Conservation (phyloP, 2,888 invertebrate species). For the Dromius quadrimaculatus region DNA sequence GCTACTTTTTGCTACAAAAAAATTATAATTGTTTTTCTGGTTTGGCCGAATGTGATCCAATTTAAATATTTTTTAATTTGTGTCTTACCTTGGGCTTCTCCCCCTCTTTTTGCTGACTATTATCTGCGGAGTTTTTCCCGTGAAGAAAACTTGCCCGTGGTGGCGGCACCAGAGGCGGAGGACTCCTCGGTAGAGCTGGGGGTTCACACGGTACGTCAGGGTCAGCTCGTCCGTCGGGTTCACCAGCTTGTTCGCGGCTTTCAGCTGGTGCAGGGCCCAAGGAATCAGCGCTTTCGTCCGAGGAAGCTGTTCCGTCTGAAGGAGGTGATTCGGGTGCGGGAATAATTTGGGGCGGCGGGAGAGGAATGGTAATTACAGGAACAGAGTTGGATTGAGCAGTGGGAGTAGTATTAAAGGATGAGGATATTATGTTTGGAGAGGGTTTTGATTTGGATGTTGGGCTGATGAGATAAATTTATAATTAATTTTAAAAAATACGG, state of each 20-base stretch:
- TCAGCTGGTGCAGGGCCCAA: constrained; percentile 66
- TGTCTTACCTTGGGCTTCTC: constrained; percentile 44
- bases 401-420: too few relatives aligned
- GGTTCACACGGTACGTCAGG: constrained; percentile 75
- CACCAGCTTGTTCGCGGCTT: constrained; percentile 84
- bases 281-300: constrained; percentile 51
- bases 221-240: constrained; percentile 89
- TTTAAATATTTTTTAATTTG: too few relatives aligned
- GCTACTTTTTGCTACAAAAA: too few relatives aligned
- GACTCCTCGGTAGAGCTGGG: constrained; percentile 78
- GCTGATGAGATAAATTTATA: too few relatives aligned
- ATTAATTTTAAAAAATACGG: too few relatives aligned
- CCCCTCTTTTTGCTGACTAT: neutral
- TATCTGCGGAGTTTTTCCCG: constrained; percentile 57
- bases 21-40: too few relatives aligned
- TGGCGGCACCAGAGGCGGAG: constrained; percentile 72
- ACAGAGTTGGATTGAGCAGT: neutral
- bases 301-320: constrained; percentile 42
- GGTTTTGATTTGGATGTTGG: constrained; percentile 11
- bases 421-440: too few relatives aligned
- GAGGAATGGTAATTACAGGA: too few relatives aligned
- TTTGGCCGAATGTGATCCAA: too few relatives aligned
- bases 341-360: too few relatives aligned
- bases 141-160: constrained; percentile 80
- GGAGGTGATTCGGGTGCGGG: neutral